A percentile compares a stretch with the other conserved stretches of the same genome.
Conservation (phyloP, 2,797 vertebrate species). For the Eremophila alpestris region DNA sequence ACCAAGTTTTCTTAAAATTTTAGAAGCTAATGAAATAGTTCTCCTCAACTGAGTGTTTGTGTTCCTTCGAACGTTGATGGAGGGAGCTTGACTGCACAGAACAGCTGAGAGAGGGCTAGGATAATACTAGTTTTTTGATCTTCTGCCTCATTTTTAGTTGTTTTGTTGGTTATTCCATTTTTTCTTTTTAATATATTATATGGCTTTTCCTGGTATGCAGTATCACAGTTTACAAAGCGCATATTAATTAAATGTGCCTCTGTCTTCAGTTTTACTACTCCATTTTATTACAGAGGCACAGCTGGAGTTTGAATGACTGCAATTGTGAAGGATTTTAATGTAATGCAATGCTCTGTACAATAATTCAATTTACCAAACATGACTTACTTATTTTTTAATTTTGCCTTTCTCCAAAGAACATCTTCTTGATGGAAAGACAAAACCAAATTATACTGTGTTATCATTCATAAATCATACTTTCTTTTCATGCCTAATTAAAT, state of each 20-base stretch:
- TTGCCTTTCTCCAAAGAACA: not conserved
- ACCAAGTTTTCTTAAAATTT: not conserved
- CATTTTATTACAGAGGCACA: not conserved
- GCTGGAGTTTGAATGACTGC: not conserved
- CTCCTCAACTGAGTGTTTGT: not conserved
- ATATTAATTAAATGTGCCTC: not conserved
- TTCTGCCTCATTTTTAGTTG: not conserved
- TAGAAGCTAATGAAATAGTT: not conserved
- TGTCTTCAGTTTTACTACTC: not conserved
- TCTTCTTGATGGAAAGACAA: not conserved
- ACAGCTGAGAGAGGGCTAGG: rapidly evolving
- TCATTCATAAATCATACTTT: not conserved
- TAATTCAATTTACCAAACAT: not conserved
- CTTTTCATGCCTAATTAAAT: not conserved
- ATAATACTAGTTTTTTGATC: not conserved
- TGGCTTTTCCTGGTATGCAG: not conserved
- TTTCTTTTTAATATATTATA: not conserved
- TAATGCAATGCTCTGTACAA: not conserved
- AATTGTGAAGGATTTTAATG: not conserved
- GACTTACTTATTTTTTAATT: not conserved
- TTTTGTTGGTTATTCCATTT: not conserved
- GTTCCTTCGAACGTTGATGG: not conserved
- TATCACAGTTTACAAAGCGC: not conserved
- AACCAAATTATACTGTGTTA: not conserved
- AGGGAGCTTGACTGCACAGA: not conserved